These are phyloP conservation scores for Chanos chanos DNA, from an alignment of 2,797 vertebrate species.

Conservation along the genomic window DNA sequence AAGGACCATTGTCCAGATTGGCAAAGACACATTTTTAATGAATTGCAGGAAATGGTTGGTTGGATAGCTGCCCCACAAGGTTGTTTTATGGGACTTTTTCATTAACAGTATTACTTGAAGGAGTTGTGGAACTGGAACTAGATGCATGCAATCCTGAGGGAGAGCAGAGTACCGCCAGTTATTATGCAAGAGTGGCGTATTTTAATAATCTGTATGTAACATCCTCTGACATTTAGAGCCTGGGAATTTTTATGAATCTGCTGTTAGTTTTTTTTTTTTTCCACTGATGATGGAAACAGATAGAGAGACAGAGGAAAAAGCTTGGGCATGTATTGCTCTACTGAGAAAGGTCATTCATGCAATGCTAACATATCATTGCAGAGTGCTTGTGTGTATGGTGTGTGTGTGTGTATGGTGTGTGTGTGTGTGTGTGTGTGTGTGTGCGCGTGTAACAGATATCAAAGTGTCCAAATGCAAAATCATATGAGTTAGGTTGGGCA, in stretches of 20 bases:
- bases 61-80: neutral
- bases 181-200: conserved; percentile 26
- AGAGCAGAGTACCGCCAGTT: conserved; percentile 12
- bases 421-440: neutral
- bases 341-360: too few species aligned
- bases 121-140: neutral
- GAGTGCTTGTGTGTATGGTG: too few species aligned
- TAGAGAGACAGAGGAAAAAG: neutral
- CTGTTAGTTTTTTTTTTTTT: conserved; percentile 11
- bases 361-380: too few species aligned
- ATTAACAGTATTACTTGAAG: neutral
- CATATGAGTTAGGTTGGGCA: conserved; percentile 21
- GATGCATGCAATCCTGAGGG: conserved; percentile 15
- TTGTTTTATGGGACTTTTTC: conserved; percentile 1
- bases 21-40: neutral
- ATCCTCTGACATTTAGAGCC: conserved; percentile 21
- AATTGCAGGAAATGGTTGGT: neutral
- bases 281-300: neutral
- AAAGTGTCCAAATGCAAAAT: neutral
- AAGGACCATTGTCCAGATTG: neutral
- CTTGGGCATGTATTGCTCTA: too few species aligned
- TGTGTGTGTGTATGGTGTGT: too few species aligned
- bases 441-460: conserved; percentile 25
- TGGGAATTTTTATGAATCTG: conserved; percentile 20
- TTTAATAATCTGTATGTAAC: conserved; percentile 18